Percentiles rank a stretch among this genome's conserved stretches.
Evolutionary conservation across 2,113 vertebrate species (phyloP).

Genomic region (Myotis davidii): DNA sequence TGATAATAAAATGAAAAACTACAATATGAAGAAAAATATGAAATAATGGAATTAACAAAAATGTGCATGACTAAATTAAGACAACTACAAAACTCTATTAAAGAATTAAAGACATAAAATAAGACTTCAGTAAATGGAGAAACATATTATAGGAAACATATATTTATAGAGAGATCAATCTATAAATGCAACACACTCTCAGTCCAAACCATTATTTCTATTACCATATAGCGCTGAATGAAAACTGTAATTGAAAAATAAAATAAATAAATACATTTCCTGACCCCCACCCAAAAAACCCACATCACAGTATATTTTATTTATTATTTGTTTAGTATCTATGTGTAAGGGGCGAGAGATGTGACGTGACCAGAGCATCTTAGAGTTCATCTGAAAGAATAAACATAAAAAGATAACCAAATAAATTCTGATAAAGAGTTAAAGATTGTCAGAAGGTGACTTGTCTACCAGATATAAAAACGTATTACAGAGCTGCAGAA

Average conservation of each 20-base stretch:
- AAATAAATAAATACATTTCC: neutral
- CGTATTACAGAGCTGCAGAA: neutral
- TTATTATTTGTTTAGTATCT: neutral
- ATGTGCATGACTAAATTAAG: neutral
- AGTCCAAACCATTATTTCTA: neutral
- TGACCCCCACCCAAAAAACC: neutral
- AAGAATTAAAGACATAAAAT: neutral
- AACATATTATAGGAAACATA: neutral
- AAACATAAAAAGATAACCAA: conserved; percentile 37
- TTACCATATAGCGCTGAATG: neutral
- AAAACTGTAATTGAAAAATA: neutral
- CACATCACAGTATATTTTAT: neutral
- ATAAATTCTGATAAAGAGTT: conserved; percentile 16
- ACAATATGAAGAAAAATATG: neutral
- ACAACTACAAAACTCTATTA: neutral
- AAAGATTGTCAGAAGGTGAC: neutral
- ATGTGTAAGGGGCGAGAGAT: neutral
- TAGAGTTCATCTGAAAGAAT: conserved; percentile 13
- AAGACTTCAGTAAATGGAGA: neutral
- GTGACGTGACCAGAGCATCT: neutral
- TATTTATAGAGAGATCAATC: neutral
- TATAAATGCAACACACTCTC: neutral
- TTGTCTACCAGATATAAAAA: neutral
- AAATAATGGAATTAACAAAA: neutral
- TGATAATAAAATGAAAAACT: conserved; percentile 5